Conservation (phyloP, 2,888 invertebrate species). For the Tenodera sinensis region DNA sequence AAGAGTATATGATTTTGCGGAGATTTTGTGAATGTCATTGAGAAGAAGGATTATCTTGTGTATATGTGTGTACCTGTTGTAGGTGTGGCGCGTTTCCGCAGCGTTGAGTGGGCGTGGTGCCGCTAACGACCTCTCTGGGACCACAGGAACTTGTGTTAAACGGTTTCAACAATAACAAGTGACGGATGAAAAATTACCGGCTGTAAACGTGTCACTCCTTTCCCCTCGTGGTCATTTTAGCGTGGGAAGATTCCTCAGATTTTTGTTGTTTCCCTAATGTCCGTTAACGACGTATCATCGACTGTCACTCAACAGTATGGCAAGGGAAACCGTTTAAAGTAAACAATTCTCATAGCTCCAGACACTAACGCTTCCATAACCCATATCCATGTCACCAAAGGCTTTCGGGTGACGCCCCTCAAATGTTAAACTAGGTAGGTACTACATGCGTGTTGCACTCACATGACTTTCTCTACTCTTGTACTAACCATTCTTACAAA, state of each 20-base stretch:
- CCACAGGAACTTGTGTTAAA: background rate
- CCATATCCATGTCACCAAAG: no score
- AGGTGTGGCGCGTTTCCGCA: background rate
- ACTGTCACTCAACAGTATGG: background rate
- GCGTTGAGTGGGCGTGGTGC: background rate
- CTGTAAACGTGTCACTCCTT: conserved; percentile 1
- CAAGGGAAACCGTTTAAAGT: background rate
- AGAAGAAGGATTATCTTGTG: background rate
- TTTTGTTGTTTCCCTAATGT: background rate
- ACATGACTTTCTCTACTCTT: no score
- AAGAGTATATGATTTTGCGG: no score
- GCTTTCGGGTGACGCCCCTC: no score
- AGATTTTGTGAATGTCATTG: background rate
- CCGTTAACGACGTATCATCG: background rate
- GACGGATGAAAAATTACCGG: conserved; percentile 8
- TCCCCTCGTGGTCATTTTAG: background rate
- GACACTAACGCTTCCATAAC: no score
- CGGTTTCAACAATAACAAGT: background rate
- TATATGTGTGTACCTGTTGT: background rate
- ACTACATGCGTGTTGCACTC: no score
- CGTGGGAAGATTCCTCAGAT: background rate
- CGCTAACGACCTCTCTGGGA: background rate
- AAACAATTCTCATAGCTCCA: background rate
- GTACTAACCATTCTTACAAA: no score
- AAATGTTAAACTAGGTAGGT: no score